These are phyloP conservation scores for Tinea pellionella DNA, from an alignment of 2,888 invertebrate genomes.

Conservation along the genomic window DNA sequence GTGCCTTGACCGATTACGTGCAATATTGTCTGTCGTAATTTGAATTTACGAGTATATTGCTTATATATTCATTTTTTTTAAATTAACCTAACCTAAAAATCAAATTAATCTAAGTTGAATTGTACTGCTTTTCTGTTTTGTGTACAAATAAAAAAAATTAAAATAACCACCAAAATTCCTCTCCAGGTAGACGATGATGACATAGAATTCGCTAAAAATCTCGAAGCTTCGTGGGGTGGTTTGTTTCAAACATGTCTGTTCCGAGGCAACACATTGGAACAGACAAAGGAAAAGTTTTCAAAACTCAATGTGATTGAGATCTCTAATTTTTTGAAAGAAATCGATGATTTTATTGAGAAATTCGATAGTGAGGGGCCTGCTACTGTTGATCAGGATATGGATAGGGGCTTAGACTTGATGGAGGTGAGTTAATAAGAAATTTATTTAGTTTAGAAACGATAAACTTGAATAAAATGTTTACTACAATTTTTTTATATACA, in stretches of 20 bases:
- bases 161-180: too few species aligned
- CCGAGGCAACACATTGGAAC: conserved; percentile 75
- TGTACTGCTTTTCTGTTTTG: too few species aligned
- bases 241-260: conserved; percentile 77
- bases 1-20: too few species aligned
- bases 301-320: conserved; percentile 84
- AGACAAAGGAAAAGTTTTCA: conserved; percentile 89
- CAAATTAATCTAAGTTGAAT: too few species aligned
- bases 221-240: conserved; percentile 77
- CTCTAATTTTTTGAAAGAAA: conserved; percentile 71
- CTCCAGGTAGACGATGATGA: conserved; percentile 63
- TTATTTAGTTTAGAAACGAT: too few species aligned
- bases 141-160: too few species aligned
- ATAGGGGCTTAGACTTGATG: conserved; percentile 77
- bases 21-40: too few species aligned
- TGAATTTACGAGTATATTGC: too few species aligned
- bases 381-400: conserved; percentile 81
- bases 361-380: conserved; percentile 85
- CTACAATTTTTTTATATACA: too few species aligned
- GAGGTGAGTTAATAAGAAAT: conserved; percentile 49
- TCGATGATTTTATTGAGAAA: conserved; percentile 76
- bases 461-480: too few species aligned
- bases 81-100: too few species aligned
- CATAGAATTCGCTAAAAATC: conserved; percentile 63
- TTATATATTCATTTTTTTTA: too few species aligned